These are phyloP conservation scores for Trigoniulus corallinus DNA, from an alignment of 1,140 invertebrate genomes.

Conservation along the genomic window DNA sequence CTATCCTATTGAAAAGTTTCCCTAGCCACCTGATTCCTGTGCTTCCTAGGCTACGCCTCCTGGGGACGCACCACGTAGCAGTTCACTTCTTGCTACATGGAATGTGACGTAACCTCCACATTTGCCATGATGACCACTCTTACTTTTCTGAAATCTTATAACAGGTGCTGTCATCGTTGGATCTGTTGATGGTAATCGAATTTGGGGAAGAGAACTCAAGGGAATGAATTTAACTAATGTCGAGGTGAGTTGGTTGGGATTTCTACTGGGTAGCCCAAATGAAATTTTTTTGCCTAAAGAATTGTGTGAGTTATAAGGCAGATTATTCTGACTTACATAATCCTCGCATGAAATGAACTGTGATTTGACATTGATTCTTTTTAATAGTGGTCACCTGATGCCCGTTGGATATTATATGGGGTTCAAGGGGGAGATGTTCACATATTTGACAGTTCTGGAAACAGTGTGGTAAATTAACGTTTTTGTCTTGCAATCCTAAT, in stretches of 20 bases:
- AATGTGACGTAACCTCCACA: too few species aligned
- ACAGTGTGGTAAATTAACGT: constrained; percentile 34
- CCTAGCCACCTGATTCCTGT: too few species aligned
- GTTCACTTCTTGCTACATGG: too few species aligned
- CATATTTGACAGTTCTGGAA: constrained; percentile 82
- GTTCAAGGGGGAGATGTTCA: constrained; percentile 78
- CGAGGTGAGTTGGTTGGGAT: constrained; percentile 20
- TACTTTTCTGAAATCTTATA: constrained; percentile 4
- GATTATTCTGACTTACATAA: too few species aligned
- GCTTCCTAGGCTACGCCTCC: too few species aligned
- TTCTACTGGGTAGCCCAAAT: not conserved
- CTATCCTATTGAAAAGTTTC: too few species aligned
- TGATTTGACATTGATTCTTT: not conserved
- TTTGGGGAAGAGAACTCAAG: constrained; percentile 96
- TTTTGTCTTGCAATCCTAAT: constrained; percentile 1
- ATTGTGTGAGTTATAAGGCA: too few species aligned
- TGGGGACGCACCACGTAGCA: too few species aligned
- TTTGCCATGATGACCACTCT: not conserved
- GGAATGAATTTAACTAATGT: constrained; percentile 32
- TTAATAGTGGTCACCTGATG: constrained; percentile 85
- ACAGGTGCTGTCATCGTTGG: constrained; percentile 71
- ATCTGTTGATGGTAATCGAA: constrained; percentile 90
- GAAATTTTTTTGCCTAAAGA: too few species aligned
- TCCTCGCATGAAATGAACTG: too few species aligned
- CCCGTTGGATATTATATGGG: constrained; percentile 76